Evolutionary conservation across 2,113 vertebrate species (phyloP).

Genomic region (Monopterus albus): DNA sequence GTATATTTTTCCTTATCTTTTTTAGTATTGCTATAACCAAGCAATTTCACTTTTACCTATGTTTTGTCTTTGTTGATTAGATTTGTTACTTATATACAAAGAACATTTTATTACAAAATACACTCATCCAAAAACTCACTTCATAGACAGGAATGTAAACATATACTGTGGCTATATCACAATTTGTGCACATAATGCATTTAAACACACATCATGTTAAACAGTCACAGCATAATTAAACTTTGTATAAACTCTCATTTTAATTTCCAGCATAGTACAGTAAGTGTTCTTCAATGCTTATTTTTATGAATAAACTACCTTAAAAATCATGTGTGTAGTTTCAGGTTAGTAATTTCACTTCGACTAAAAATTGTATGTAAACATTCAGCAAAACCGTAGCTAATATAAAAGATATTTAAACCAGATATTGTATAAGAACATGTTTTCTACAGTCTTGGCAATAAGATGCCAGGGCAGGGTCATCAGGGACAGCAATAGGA

Average conservation of each 20-base stretch:
- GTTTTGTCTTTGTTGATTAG: background rate
- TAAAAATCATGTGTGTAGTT: too few species aligned
- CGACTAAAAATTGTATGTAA: background rate
- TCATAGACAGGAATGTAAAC: background rate
- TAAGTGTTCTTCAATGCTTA: too few species aligned
- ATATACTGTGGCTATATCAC: background rate
- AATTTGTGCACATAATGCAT: slow-evolving; percentile 1
- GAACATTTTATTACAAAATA: background rate
- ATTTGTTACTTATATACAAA: background rate
- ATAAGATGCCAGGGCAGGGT: slow-evolving; percentile 29
- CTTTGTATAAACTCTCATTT: background rate
- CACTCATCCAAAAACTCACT: background rate
- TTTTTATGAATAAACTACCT: background rate
- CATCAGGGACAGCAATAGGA: slow-evolving; percentile 46
- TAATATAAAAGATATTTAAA: background rate
- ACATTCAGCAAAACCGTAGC: background rate
- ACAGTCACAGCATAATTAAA: background rate
- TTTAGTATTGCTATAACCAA: background rate
- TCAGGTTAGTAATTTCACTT: background rate
- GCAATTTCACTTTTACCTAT: background rate
- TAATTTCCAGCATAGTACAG: background rate
- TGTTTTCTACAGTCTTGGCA: slow-evolving; percentile 15
- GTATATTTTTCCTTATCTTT: background rate
- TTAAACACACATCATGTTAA: too few species aligned
- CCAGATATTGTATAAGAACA: background rate